These are phyloP conservation scores for Heliothis peltigera DNA, from an alignment of 2,888 invertebrate genomes.

Conservation along the genomic window DNA sequence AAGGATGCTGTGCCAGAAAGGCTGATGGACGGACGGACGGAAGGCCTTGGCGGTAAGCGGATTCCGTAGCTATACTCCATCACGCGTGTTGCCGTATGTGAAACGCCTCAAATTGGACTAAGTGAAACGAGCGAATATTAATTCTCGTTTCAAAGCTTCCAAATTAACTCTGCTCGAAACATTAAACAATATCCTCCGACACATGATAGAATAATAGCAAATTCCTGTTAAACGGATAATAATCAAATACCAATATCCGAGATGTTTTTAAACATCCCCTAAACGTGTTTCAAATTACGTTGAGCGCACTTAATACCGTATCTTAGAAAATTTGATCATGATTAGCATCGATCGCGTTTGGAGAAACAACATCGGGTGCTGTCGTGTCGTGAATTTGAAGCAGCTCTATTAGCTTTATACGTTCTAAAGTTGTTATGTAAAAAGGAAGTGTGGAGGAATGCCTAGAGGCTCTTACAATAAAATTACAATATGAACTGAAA, in stretches of 20 bases:
- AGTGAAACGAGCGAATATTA: not conserved
- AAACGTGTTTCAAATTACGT: slow-evolving; percentile 40
- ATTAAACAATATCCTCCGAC: slow-evolving; percentile 5
- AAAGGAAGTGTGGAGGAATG: slow-evolving; percentile 23
- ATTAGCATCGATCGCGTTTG: slow-evolving; percentile 43
- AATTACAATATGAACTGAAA: slow-evolving; percentile 24
- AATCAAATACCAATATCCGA: slow-evolving; percentile 16
- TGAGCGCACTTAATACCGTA: slow-evolving; percentile 28
- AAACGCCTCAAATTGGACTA: not conserved
- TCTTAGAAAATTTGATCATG: slow-evolving; percentile 37
- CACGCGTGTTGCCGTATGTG: no score
- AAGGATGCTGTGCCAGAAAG: not conserved
- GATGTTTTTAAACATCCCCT: slow-evolving; percentile 14
- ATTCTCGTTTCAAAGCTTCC: not conserved
- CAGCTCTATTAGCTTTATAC: slow-evolving; percentile 35
- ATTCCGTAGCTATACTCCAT: no score
- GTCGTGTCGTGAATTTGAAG: slow-evolving; percentile 46
- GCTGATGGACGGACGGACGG: no score
- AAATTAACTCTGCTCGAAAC: not conserved
- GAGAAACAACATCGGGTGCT: slow-evolving; percentile 22
- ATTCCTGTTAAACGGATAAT: slow-evolving; percentile 6
- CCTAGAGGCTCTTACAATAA: slow-evolving; percentile 24
- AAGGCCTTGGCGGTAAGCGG: no score
- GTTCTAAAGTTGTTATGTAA: slow-evolving; percentile 37
- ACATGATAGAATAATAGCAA: not conserved